A percentile compares a stretch with the other conserved stretches of the same genome.
These are phyloP conservation scores for Cryptops parisi DNA, from an alignment of 2,888 invertebrate genomes.

Conservation along the genomic window DNA sequence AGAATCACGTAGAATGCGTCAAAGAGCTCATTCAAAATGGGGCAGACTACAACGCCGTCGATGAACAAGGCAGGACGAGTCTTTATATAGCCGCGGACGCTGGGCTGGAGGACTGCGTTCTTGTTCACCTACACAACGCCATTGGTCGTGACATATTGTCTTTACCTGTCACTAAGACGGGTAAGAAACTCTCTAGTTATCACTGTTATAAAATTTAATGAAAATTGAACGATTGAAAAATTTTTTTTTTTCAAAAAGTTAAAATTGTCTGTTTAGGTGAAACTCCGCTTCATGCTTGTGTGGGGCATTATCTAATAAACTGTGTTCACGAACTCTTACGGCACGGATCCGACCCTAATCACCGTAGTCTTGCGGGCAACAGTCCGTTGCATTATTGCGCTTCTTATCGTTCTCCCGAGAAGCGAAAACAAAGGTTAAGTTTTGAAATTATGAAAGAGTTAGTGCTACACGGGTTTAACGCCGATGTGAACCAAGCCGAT, in stretches of 20 bases:
- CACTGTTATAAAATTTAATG: too few species aligned
- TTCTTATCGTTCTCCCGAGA: slow-evolving; percentile 15
- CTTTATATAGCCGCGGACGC: slow-evolving; percentile 28
- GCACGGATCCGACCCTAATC: slow-evolving; percentile 29
- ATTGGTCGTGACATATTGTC: slow-evolving; percentile 30
- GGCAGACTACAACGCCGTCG: slow-evolving; percentile 30
- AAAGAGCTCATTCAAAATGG: slow-evolving; percentile 29
- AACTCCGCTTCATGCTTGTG: slow-evolving; percentile 30
- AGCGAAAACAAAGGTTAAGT: slow-evolving; percentile 24
- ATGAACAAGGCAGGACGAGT: slow-evolving; percentile 28
- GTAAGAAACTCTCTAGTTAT: slow-evolving; percentile 21
- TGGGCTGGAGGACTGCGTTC: slow-evolving; percentile 25
- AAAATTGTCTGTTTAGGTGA: too few species aligned
- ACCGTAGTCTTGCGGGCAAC: slow-evolving; percentile 24
- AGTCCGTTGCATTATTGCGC: slow-evolving; percentile 23
- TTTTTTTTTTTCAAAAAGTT: too few species aligned
- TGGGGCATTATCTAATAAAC: slow-evolving; percentile 25
- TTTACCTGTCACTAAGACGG: slow-evolving; percentile 26
- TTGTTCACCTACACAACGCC: slow-evolving; percentile 28
- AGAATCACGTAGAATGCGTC: slow-evolving; percentile 27
- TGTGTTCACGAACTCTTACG: slow-evolving; percentile 25
- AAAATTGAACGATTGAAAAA: too few species aligned
- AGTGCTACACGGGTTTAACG: slow-evolving; percentile 26
- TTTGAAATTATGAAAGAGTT: slow-evolving; percentile 25
- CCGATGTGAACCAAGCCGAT: slow-evolving; percentile 26